A percentile compares a stretch with the other conserved stretches of the same genome.
These are phyloP conservation scores for Dryadula phaetusa DNA, from an alignment of 2,888 invertebrate genomes.

Conservation along the genomic window DNA sequence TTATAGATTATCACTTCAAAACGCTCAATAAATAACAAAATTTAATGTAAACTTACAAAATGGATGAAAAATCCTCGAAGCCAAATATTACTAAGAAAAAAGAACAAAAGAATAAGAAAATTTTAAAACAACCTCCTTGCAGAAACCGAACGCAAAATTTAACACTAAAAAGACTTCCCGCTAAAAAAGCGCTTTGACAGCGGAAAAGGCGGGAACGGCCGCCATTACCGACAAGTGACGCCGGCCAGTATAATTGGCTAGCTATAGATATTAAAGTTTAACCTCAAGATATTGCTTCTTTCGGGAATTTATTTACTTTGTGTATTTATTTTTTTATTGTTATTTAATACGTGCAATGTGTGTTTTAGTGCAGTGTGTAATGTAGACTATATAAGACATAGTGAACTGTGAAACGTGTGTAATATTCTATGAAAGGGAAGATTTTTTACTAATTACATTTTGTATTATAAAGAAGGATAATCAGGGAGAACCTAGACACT, in stretches of 20 bases:
- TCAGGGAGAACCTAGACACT: no score
- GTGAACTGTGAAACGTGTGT: no score
- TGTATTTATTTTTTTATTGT: conserved; percentile 15
- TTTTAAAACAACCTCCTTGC: conserved; percentile 49
- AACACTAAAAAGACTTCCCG: conserved; percentile 60
- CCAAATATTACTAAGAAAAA: conserved; percentile 4
- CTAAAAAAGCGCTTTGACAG: conserved; percentile 81
- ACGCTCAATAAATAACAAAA: conserved; percentile 7
- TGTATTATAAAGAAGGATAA: no score
- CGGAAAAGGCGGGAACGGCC: conserved; percentile 80
- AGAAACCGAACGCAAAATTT: conserved; percentile 56
- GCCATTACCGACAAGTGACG: conserved; percentile 88
- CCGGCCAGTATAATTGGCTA: conserved; percentile 70
- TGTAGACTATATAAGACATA: no score
- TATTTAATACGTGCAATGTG: background rate
- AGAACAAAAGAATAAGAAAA: conserved; percentile 13
- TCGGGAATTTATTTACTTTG: conserved; percentile 43
- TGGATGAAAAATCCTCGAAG: conserved; percentile 5
- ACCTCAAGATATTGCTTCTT: conserved; percentile 55
- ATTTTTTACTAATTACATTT: no score
- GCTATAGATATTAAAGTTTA: conserved; percentile 66
- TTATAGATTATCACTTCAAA: background rate
- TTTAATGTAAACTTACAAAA: background rate
- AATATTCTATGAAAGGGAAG: no score
- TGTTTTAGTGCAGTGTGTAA: background rate